Conservation (phyloP, 1,140 invertebrate genomes). For the Littorina saxatilis region DNA sequence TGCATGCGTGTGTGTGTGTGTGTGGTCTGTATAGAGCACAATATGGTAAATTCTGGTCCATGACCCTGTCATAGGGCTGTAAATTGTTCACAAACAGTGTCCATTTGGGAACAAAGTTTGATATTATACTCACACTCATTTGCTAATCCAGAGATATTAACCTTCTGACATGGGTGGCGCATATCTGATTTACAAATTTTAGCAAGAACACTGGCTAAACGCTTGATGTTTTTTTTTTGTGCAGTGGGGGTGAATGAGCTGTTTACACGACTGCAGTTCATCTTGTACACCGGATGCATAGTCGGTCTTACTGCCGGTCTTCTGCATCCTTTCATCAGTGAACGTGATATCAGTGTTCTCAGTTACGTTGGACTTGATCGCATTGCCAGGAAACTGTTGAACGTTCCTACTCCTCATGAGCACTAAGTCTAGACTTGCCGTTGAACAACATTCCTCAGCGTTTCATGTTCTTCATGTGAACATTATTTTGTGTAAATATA, state of each 20-base stretch:
- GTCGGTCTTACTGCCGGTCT: neutral
- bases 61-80: too few relatives aligned
- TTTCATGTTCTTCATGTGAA: neutral
- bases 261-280: conserved; percentile 29
- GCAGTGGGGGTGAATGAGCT: conserved; percentile 34
- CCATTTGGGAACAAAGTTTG: too few relatives aligned
- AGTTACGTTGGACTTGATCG: conserved; percentile 28
- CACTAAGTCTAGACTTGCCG: neutral
- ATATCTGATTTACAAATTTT: too few relatives aligned
- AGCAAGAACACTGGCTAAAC: too few relatives aligned
- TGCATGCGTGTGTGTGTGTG: neutral
- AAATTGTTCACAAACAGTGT: too few relatives aligned
- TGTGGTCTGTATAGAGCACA: neutral
- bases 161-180: too few relatives aligned
- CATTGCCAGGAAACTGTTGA: conserved; percentile 6
- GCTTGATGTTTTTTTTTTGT: conserved; percentile 15
- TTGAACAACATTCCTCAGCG: neutral
- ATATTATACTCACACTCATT: too few relatives aligned
- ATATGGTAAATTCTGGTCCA: too few relatives aligned
- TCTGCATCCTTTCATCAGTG: conserved; percentile 11
- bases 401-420: too few relatives aligned
- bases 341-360: conserved; percentile 23
- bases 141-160: too few relatives aligned
- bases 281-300: conserved; percentile 8
- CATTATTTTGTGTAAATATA: neutral